Conservation (phyloP, 2,113 vertebrate genomes). For the Daphoenositta chrysoptera region DNA sequence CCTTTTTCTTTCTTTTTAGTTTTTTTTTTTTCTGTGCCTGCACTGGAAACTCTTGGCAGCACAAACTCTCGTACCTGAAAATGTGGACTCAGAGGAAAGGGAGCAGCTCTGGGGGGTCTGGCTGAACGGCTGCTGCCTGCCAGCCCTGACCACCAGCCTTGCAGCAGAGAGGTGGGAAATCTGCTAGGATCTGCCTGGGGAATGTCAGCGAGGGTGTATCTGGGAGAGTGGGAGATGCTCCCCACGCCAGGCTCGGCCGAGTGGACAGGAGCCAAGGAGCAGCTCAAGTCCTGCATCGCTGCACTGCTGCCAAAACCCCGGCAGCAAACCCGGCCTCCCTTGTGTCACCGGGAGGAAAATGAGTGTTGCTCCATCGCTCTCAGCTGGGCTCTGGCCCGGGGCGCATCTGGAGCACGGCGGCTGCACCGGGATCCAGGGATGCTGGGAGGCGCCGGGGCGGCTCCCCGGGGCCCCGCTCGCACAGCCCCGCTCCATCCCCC, state of each 20-base stretch:
- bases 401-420: not conserved
- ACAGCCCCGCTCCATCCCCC: not conserved
- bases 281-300: not conserved
- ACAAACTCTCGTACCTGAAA: not conserved
- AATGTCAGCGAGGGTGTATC: accelerated
- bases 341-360: accelerated
- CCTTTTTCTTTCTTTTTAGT: too few relatives aligned
- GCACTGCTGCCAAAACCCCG: accelerated
- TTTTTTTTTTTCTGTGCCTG: accelerated
- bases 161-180: not conserved
- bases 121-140: not conserved
- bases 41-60: not conserved
- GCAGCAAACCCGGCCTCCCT: accelerated
- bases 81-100: not conserved
- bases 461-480: not conserved
- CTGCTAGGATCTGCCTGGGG: not conserved
- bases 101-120: not conserved
- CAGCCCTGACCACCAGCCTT: not conserved
- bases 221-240: not conserved
- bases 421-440: not conserved
- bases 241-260: accelerated
- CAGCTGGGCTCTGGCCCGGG: not conserved
- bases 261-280: not conserved
- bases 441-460: not conserved
- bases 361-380: not conserved